Percentiles rank a stretch among this genome's conserved stretches.
These are phyloP conservation scores for Thalpophila matura DNA, from an alignment of 2,888 invertebrate genomes.

Conservation along the genomic window DNA sequence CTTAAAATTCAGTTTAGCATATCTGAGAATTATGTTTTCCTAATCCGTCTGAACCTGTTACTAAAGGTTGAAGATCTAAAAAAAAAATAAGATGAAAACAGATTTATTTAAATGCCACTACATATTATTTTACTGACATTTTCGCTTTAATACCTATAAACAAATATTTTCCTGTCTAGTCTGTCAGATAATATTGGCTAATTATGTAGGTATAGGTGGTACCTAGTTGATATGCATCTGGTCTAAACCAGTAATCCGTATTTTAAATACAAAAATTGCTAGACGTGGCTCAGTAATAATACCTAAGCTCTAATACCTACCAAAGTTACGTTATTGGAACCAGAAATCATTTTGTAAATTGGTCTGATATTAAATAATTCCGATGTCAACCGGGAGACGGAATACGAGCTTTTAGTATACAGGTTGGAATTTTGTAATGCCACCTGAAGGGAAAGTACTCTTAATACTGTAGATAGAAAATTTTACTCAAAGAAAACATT, in stretches of 20 bases:
- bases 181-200: too few species aligned
- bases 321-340: background rate
- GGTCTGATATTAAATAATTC: constrained; percentile 5
- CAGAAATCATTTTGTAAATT: constrained; percentile 13
- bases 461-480: too few species aligned
- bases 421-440: too few species aligned
- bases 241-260: background rate
- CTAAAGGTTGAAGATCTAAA: constrained; percentile 9
- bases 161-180: too few species aligned
- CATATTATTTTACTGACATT: too few species aligned
- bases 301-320: background rate
- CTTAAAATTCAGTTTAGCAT: background rate
- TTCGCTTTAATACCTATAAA: too few species aligned
- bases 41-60: background rate
- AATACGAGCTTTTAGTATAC: too few species aligned
- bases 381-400: background rate
- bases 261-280: background rate
- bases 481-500: too few species aligned
- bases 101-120: background rate
- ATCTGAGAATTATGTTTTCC: background rate
- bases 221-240: too few species aligned
- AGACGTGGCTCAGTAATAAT: background rate
- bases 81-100: background rate
- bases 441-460: too few species aligned
- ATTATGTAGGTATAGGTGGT: too few species aligned